Base-by-base conservation (phyloP, 2,113 vertebrate genomes). In the Neodon shergylaensis region DNA sequence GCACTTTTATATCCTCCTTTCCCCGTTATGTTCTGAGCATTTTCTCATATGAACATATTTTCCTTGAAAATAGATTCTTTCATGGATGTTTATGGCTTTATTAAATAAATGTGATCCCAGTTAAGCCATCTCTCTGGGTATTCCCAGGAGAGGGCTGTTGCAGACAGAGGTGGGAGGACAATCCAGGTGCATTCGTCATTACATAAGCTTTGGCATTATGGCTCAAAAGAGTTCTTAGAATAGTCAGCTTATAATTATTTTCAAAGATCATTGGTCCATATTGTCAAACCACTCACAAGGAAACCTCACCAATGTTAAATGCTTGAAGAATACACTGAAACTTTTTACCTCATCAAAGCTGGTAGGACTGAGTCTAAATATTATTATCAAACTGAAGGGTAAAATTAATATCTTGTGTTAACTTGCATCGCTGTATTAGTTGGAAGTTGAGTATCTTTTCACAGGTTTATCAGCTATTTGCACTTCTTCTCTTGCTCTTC, bases 41-140 rank as follows among this genome's bases (percentile, higher is more conserved):
- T 93, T 97, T 87, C 92, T 93, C 78, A 74, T 28, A 66, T 93
- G 54, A 26, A 83, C 94, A 93, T 91, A 87, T 90, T 89, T 74
- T 87, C 47, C 77, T 95, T 84, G 47, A 93, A 95, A 96, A 90
- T 26, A 68, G 61, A n/a, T 86, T 95, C 72, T 93, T 79, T 91
- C 61, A 63, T 86, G 47, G 52, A 86, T 91, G 47, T 49, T 96
- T 89, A 89, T 66, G 24, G 26, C 77, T 95, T 91, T 93, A 91
- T 87, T 78, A 95, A 96, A 47, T 91, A 84, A 94, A 85, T 74
- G 63, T 87, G 77, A 11, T n/a, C 66, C 61, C 7, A 81, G 47
- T 95, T 88, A 81, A 81, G 92, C 68, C 70, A 49, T 92, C 61
- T 68, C 42, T 82, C 22, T 88, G 84, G 66, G 85, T 58, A 82